Percentiles rank a stretch among this genome's conserved stretches.
phyloP scores from a whole-genome alignment of 2,797 vertebrate species.

The Phyllotis vaccarum region DNA sequence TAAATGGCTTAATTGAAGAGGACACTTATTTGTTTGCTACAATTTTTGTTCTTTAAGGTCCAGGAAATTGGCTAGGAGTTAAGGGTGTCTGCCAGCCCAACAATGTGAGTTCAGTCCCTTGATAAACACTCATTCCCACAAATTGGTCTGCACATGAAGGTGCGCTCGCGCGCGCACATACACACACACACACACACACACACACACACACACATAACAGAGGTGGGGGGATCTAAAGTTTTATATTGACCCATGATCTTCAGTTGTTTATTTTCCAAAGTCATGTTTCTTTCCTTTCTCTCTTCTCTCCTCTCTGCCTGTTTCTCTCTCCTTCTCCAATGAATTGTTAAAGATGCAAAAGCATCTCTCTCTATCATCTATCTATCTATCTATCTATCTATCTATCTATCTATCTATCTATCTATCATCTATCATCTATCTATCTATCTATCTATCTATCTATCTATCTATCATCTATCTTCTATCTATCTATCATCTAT shows the following conservation, averaged over 20 bases:
- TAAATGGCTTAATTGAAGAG: background rate
- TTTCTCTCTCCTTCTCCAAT: background rate
- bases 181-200: no score
- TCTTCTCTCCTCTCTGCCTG: background rate
- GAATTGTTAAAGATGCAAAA: conserved; percentile 11
- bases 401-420: no score
- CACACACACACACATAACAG: background rate
- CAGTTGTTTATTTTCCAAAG: background rate
- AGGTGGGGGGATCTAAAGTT: background rate
- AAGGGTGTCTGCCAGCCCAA: background rate
- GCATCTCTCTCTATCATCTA: no score
- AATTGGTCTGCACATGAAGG: background rate
- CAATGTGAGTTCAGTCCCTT: background rate
- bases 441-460: no score
- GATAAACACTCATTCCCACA: background rate
- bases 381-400: no score
- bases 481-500: no score
- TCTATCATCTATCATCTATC: no score
- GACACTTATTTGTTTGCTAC: background rate
- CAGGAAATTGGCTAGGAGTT: background rate
- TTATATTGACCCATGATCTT: background rate
- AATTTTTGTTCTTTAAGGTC: background rate
- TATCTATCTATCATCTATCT: no score
- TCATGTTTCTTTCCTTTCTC: background rate
- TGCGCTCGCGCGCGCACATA: no score